Evolutionary conservation across 2,888 invertebrate species (phyloP).

Genomic region (Ochlodes sylvanus): DNA sequence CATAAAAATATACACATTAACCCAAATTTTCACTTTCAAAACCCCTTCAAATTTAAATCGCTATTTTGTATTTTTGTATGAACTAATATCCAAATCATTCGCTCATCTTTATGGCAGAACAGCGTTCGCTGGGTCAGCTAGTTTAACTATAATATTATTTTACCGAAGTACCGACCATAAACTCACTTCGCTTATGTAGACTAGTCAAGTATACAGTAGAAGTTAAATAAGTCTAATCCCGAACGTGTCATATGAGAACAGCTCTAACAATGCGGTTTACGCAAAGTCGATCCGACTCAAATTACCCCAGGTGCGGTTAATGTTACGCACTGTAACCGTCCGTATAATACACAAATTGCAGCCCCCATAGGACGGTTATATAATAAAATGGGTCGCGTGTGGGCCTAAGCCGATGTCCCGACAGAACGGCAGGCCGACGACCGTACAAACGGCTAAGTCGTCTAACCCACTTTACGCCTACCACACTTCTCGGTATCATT

Average conservation of each 20-base stretch:
- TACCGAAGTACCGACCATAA: too few species aligned
- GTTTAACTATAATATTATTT: too few species aligned
- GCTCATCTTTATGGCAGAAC: too few species aligned
- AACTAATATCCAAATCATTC: too few species aligned
- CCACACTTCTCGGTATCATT: slow-evolving; percentile 53
- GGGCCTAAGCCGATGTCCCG: slow-evolving; percentile 18
- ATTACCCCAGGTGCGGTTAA: slow-evolving; percentile 21
- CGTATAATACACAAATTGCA: slow-evolving; percentile 12
- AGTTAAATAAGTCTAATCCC: slow-evolving; percentile 14
- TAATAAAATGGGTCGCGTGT: slow-evolving; percentile 17
- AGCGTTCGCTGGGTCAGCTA: too few species aligned
- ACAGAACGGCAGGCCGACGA: slow-evolving; percentile 17
- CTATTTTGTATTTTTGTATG: too few species aligned
- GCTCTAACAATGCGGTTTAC: slow-evolving; percentile 17
- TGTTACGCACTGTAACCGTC: background rate
- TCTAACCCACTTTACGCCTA: slow-evolving; percentile 55
- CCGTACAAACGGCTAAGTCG: slow-evolving; percentile 52
- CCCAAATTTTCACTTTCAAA: too few species aligned
- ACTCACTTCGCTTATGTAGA: background rate
- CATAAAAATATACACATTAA: too few species aligned
- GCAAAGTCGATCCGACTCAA: slow-evolving; percentile 12
- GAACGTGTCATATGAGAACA: slow-evolving; percentile 20
- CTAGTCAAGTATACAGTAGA: background rate
- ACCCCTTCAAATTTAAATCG: too few species aligned
- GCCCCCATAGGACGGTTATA: slow-evolving; percentile 5